Percentiles rank a stretch among this genome's conserved stretches.
These are phyloP conservation scores for Probosciger aterrimus DNA, from an alignment of 2,113 vertebrate genomes.

Conservation along the genomic window DNA sequence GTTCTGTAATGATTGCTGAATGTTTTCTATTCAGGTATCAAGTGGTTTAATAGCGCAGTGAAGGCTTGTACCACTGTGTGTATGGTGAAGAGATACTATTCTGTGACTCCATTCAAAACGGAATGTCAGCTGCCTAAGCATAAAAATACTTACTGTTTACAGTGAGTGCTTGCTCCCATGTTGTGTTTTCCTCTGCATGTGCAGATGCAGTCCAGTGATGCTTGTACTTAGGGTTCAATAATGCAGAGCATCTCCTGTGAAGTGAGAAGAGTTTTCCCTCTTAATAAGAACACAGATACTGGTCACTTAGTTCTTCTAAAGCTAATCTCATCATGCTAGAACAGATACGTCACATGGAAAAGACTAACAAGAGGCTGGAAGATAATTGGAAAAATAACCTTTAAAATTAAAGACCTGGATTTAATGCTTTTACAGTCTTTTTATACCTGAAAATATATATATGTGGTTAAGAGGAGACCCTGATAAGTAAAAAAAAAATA, in stretches of 20 bases:
- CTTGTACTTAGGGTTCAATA: neutral
- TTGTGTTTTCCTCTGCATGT: neutral
- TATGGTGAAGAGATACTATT: neutral
- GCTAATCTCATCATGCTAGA: neutral
- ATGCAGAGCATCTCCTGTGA: neutral
- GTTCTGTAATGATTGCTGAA: neutral
- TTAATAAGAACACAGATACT: neutral
- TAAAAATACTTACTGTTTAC: neutral
- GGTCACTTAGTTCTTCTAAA: neutral
- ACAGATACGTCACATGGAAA: neutral
- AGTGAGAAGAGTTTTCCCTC: neutral
- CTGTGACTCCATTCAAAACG: neutral
- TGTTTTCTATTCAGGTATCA: neutral
- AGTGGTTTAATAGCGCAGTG: neutral
- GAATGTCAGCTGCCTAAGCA: neutral
- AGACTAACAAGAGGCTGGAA: neutral
- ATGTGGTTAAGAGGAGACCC: neutral
- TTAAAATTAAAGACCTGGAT: neutral
- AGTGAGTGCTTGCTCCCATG: neutral
- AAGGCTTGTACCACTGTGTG: neutral
- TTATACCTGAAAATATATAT: neutral
- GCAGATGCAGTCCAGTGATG: neutral
- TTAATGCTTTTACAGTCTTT: neutral
- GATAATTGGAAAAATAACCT: neutral
- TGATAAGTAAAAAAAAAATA: neutral